These are phyloP conservation scores for Okapia johnstoni DNA, from an alignment of 2,113 vertebrate species.

Conservation along the genomic window DNA sequence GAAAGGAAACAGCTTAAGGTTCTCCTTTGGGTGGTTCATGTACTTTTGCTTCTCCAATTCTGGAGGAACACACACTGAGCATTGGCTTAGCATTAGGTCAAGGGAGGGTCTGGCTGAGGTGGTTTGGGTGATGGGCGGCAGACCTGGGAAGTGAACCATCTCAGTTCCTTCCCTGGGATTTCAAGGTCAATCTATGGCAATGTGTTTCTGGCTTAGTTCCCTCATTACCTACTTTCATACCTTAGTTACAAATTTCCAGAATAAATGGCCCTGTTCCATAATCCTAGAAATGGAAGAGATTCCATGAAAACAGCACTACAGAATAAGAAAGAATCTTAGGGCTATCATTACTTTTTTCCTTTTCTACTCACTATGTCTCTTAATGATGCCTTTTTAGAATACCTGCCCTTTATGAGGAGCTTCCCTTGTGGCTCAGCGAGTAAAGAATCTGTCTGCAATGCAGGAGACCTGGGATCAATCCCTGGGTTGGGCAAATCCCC, in stretches of 20 bases:
- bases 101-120: not conserved
- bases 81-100: not conserved
- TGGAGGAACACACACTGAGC: not conserved
- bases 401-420: not conserved
- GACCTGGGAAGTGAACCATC: not conserved
- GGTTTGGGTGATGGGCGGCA: not conserved
- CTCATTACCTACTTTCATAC: not conserved
- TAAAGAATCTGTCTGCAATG: accelerated
- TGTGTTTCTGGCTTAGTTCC: not conserved
- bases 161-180: not conserved
- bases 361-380: not conserved
- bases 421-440: not conserved
- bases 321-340: not conserved
- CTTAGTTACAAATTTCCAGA: constrained; percentile 2
- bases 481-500: not conserved
- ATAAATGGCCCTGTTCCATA: not conserved
- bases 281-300: constrained; percentile 3
- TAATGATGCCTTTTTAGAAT: not conserved
- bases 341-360: not conserved
- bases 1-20: not conserved
- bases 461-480: not conserved
- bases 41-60: not conserved
- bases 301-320: not conserved
- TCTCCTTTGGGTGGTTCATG: not conserved
- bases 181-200: not conserved